Conservation (phyloP, 2,888 invertebrate genomes). For the Fissipunctia ypsillon region DNA sequence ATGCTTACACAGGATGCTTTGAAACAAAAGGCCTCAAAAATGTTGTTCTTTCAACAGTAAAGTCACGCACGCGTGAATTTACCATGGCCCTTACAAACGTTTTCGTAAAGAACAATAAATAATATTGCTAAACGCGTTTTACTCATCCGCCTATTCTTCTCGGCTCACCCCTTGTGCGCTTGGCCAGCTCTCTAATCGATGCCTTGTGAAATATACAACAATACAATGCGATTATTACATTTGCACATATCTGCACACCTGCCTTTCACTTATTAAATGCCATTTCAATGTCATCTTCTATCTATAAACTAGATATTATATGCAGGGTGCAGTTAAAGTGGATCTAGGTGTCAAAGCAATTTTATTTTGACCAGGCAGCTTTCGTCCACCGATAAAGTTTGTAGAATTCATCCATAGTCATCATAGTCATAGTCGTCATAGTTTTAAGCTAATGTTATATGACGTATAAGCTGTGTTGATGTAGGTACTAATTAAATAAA, state of each 20-base stretch:
- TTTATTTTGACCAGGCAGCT: neutral
- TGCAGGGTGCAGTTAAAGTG: neutral
- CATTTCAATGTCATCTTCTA: slow-evolving; percentile 30
- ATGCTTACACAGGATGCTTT: slow-evolving; percentile 43
- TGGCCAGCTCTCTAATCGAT: slow-evolving; percentile 63
- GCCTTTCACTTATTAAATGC: slow-evolving; percentile 48
- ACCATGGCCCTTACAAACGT: slow-evolving; percentile 28
- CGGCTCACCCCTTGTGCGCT: slow-evolving; percentile 56
- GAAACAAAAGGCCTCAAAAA: slow-evolving; percentile 14
- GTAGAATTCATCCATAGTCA: neutral
- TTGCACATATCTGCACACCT: slow-evolving; percentile 29
- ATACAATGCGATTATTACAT: slow-evolving; percentile 46
- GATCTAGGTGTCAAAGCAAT: neutral
- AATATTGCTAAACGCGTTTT: slow-evolving; percentile 58
- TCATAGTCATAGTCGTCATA: no score
- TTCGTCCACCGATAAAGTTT: neutral
- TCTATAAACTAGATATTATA: no score
- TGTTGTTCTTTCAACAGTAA: slow-evolving; percentile 3
- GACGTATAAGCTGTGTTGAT: no score
- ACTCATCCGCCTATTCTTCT: slow-evolving; percentile 70
- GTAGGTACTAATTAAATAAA: no score
- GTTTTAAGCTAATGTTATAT: no score
- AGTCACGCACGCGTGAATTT: slow-evolving; percentile 47
- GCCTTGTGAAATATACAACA: slow-evolving; percentile 60
- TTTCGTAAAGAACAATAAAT: slow-evolving; percentile 62